Base-by-base conservation (phyloP, 2,888 invertebrate genomes). In the Oligia strigilis region DNA sequence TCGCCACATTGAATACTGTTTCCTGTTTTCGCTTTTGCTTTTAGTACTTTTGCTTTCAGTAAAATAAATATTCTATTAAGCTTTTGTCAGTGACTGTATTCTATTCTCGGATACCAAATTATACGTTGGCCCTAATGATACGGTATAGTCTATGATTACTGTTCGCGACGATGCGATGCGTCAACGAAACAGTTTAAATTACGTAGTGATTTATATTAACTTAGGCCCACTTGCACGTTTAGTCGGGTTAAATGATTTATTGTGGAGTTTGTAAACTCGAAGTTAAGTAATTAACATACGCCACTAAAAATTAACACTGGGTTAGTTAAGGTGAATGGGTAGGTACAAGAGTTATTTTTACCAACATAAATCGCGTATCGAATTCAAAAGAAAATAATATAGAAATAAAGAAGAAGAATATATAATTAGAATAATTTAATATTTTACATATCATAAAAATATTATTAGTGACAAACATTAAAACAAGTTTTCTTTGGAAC, bases 41-140 rank as follows among this genome's bases (percentile, higher is more conserved):
- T 29, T 52, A 17, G 14, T 17, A 1, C 3, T 36, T 49, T 72
- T 43, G 1, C 1, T 19, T 29, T 43, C 9, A 17, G 4, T 19
- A 3, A 52, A 77, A 62, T 3, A 76, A 62, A 60, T 3, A 4
- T 49, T 40, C 14, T 14, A 29, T n/a, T n/a, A 23, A 6, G 62
- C 43, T 60, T 79, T 73, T 78, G 73, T 72, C 19, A 0, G 2
- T 43, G 46, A 81, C 49, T 75, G 84, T 88, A 86, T 72, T 5
- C 11, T 19, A 43, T 19, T 80, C 77, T 69, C 46, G 62, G 60
- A 82, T 72, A 78, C 73, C 11, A 84, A 86, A 89, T 87, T 79
- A 88, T 72, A 79, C 58, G 67, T 19, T 69, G 4, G 19, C 72
- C 75, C 52, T 87, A 88, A 87, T 90, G 84, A 87, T 84, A 90